Evolutionary conservation across 2,113 vertebrate genomes (phyloP).

Genomic region (Indri indri): DNA sequence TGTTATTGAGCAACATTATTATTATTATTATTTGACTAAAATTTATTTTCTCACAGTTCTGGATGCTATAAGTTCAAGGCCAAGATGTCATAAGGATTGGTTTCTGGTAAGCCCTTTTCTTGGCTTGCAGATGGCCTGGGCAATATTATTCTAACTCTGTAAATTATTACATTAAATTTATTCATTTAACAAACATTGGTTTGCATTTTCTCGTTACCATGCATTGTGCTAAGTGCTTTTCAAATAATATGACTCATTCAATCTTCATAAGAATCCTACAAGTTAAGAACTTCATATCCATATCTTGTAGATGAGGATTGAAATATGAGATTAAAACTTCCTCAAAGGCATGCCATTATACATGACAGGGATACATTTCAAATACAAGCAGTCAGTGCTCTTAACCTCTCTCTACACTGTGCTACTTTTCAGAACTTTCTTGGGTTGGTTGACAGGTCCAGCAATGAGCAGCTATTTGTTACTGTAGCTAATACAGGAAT

Average conservation of each 20-base stretch:
- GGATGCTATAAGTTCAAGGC: background rate
- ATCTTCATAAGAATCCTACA: background rate
- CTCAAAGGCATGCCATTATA: background rate
- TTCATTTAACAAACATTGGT: background rate
- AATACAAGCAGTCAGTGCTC: background rate
- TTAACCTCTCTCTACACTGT: background rate
- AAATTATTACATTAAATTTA: background rate
- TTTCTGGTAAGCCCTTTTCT: background rate
- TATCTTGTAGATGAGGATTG: background rate
- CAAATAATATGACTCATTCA: background rate
- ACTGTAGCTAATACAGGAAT: too few relatives aligned
- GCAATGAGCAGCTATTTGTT: background rate
- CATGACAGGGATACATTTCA: background rate
- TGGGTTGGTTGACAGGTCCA: background rate
- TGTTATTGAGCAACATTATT: background rate
- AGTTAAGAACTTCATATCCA: background rate
- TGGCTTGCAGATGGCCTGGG: background rate
- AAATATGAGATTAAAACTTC: background rate
- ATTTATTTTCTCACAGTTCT: background rate
- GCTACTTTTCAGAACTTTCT: fast-evolving
- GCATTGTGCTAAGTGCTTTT: background rate
- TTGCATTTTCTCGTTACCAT: background rate
- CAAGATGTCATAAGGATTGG: background rate
- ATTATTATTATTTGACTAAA: background rate
- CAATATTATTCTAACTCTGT: background rate